A percentile compares a stretch with the other conserved stretches of the same genome.
Conservation (phyloP, 2,888 invertebrate species). For the Helobdella robusta region DNA sequence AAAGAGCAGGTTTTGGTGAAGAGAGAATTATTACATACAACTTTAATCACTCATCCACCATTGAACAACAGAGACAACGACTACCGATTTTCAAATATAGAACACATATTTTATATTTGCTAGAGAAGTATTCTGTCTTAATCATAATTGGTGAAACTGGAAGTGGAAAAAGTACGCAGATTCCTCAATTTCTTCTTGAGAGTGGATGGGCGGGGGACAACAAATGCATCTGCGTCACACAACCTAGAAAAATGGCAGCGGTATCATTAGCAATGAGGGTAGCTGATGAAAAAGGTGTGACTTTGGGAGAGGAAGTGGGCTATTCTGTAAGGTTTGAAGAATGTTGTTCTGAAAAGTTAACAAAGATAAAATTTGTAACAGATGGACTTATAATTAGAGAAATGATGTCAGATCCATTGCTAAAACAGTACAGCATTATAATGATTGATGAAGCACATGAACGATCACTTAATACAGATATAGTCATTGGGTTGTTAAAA, state of each 20-base stretch:
- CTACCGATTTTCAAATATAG: constrained; percentile 72
- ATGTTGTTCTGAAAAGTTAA: constrained; percentile 42
- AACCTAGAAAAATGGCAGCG: constrained; percentile 82
- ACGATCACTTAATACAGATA: constrained; percentile 80
- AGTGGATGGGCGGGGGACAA: constrained; percentile 71
- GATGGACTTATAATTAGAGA: constrained; percentile 88
- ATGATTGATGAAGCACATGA: constrained; percentile 94
- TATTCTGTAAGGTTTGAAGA: constrained; percentile 67
- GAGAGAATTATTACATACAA: constrained; percentile 55
- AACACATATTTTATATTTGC: constrained; percentile 75
- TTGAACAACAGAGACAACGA: constrained; percentile 72
- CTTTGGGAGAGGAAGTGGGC: constrained; percentile 69
- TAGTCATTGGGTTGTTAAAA: constrained; percentile 81
- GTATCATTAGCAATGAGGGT: constrained; percentile 73
- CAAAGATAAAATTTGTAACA: constrained; percentile 72
- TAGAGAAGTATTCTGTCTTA: constrained; percentile 77
- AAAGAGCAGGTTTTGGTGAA: constrained; percentile 13
- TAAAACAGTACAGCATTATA: constrained; percentile 72
- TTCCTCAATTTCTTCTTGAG: constrained; percentile 83
- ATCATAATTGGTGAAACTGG: constrained; percentile 83
- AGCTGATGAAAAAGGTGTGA: constrained; percentile 71
- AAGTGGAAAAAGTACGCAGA: constrained; percentile 85
- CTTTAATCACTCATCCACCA: constrained; percentile 68
- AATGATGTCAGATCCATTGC: constrained; percentile 84
- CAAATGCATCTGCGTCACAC: constrained; percentile 70